Base-by-base conservation (phyloP, 2,113 vertebrate species). In the Apodemus speciosus region DNA sequence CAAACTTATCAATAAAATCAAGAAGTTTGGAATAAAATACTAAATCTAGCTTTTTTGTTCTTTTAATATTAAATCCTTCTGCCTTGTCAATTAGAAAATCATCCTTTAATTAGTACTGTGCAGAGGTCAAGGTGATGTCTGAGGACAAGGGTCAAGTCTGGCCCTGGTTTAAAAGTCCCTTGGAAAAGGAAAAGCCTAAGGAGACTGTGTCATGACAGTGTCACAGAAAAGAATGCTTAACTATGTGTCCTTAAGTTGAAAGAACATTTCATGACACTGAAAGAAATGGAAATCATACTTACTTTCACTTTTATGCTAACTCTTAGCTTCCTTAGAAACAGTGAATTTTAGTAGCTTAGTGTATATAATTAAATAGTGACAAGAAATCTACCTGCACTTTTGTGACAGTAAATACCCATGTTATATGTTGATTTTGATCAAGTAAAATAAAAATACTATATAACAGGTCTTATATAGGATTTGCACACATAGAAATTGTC, bases 401-500 rank as follows among this genome's bases (percentile, higher is more conserved):
- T 85, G 68, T 83, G 66, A 91, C 43, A 86, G 9, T 69, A 9
- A 53, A 91, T 77, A 8, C 0, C 81, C 10, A 43, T 25, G 0
- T 80, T 85, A 3, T 72, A 71, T 51, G 72, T 49, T 73, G 15
- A 68, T 86, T 96, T 96, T 85, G 93, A 95, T 92, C 38, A 85
- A 62, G 9, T 83, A 85, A 96, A 96, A 25, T 92, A 15, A 25
- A 77, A 64, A 95, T 60, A 46, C 51, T 11, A 87, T 43, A 89
- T 93, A 94, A 92, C 76, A 95, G 76, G 76, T 95, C 93, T 95
- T 30, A 49, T 72, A 94, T 92, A 68, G 53, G 95, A 98, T 97
- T 98, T 98, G 68, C 87, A 97, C 93, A 97, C 95, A 97, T 53
- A 97, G 94, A 95, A 97, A 96, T 90, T 97, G 66, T 13, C 68